Evolutionary conservation across 2,888 invertebrate species (phyloP).

Genomic region (Ditula angustiorana): DNA sequence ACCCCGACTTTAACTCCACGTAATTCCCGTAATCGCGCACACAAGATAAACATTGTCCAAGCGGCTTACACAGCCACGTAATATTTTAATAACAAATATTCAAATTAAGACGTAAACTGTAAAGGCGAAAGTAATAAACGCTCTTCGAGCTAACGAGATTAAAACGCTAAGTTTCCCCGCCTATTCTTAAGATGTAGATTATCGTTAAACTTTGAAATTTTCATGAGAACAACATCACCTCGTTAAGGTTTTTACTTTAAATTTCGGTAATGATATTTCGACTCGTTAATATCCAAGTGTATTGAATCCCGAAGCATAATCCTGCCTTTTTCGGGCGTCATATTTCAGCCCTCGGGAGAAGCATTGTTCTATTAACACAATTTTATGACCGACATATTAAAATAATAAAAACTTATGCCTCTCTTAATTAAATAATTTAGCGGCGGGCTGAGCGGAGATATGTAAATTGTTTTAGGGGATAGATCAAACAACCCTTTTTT

Average conservation of each 20-base stretch:
- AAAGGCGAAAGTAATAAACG: conserved; percentile 34
- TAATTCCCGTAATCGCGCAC: conserved; percentile 50
- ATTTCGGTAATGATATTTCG: conserved; percentile 31
- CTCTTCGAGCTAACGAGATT: conserved; percentile 45
- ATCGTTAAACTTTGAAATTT: conserved; percentile 39
- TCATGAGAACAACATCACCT: conserved; percentile 25
- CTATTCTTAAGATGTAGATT: conserved; percentile 32
- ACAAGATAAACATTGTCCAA: conserved; percentile 52
- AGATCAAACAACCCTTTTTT: conserved; percentile 87
- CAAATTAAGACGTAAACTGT: conserved; percentile 38
- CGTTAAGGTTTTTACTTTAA: conserved; percentile 20
- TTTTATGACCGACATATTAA: conserved; percentile 85
- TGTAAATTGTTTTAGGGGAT: conserved; percentile 87
- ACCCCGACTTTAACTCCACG: conserved; percentile 46
- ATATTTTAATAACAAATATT: conserved; percentile 36
- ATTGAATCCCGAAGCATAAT: conserved; percentile 70
- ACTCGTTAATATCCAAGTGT: conserved; percentile 50
- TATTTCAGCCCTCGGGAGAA: conserved; percentile 71
- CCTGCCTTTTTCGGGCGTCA: conserved; percentile 65
- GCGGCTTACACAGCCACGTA: conserved; percentile 44
- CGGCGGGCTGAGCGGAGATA: conserved; percentile 83
- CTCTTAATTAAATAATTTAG: conserved; percentile 87
- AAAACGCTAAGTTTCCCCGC: conserved; percentile 38
- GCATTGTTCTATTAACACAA: conserved; percentile 83
- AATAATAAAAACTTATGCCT: conserved; percentile 87